phyloP scores from a whole-genome alignment of 2,113 vertebrate species.

The Drymodes brunneopygia region DNA sequence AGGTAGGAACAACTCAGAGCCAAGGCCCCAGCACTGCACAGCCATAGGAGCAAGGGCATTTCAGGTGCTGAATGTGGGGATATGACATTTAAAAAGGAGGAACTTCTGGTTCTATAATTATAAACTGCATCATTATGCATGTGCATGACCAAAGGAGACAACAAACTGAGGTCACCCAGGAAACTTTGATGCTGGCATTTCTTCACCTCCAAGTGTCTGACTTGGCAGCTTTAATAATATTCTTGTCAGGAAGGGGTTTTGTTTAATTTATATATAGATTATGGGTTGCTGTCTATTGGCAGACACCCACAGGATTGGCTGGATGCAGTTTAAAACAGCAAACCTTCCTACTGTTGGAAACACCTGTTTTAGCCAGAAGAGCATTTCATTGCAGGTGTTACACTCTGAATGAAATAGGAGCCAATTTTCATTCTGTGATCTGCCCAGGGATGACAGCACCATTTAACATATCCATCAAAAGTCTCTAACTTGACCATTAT shows the following conservation, averaged over 20 bases:
- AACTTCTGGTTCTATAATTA: background rate
- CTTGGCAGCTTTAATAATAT: conserved; percentile 52
- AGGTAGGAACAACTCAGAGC: background rate
- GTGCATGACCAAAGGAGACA: background rate
- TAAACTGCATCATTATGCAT: conserved; percentile 10
- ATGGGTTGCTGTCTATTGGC: conserved; percentile 28
- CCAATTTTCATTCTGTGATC: background rate
- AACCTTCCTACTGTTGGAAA: background rate
- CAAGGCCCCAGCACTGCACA: background rate
- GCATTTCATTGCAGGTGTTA: background rate
- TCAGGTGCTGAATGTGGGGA: background rate
- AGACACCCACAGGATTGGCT: background rate
- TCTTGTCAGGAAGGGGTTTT: conserved; percentile 9
- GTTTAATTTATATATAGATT: conserved; percentile 46
- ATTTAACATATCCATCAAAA: conserved; percentile 5
- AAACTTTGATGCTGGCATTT: background rate
- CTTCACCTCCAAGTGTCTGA: conserved; percentile 22
- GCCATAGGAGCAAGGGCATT: background rate
- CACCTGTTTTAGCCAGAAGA: background rate
- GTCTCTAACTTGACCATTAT: background rate
- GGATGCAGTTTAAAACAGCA: background rate
- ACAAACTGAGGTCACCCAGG: conserved; percentile 14
- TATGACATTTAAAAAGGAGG: background rate
- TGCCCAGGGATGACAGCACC: background rate
- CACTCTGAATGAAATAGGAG: background rate